Percentiles rank a stretch among this genome's conserved stretches.
Conservation (phyloP, 2,113 vertebrate species). For the Anas platyrhynchos region DNA sequence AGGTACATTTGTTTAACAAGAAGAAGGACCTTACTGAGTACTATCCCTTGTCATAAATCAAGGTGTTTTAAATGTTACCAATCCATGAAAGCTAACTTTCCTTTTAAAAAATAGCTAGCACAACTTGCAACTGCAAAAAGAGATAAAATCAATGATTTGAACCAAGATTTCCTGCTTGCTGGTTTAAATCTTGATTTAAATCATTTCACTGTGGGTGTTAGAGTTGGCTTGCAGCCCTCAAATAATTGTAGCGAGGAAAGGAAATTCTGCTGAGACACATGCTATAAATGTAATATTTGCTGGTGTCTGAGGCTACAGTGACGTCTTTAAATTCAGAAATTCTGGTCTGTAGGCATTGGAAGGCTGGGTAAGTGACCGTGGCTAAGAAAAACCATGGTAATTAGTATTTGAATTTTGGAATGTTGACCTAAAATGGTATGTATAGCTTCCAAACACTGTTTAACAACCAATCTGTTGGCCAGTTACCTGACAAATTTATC, state of each 20-base stretch:
- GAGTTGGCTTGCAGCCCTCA: conserved; percentile 46
- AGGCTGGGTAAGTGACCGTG: neutral
- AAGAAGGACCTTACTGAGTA: neutral
- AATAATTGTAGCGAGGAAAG: conserved; percentile 40
- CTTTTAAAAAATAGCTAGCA: neutral
- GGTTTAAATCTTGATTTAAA: conserved; percentile 44
- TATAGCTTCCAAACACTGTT: neutral
- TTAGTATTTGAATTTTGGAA: neutral
- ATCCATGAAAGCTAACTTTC: neutral
- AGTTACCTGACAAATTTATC: neutral
- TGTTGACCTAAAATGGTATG: neutral
- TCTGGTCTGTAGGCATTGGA: neutral
- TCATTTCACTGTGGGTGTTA: conserved; percentile 6
- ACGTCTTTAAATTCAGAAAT: neutral
- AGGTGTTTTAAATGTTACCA: conserved; percentile 23
- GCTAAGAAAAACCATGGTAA: neutral
- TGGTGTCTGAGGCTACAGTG: conserved; percentile 10
- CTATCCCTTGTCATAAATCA: neutral
- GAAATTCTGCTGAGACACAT: conserved; percentile 30
- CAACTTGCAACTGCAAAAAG: neutral
- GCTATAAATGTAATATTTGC: conserved; percentile 26
- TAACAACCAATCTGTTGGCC: neutral
- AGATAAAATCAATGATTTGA: conserved; percentile 39
- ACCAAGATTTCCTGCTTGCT: conserved; percentile 23
- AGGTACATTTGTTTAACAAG: neutral